A percentile compares a stretch with the other conserved stretches of the same genome.
These are phyloP conservation scores for Capreolus pygargus DNA, from an alignment of 2,113 vertebrate genomes.

Conservation along the genomic window DNA sequence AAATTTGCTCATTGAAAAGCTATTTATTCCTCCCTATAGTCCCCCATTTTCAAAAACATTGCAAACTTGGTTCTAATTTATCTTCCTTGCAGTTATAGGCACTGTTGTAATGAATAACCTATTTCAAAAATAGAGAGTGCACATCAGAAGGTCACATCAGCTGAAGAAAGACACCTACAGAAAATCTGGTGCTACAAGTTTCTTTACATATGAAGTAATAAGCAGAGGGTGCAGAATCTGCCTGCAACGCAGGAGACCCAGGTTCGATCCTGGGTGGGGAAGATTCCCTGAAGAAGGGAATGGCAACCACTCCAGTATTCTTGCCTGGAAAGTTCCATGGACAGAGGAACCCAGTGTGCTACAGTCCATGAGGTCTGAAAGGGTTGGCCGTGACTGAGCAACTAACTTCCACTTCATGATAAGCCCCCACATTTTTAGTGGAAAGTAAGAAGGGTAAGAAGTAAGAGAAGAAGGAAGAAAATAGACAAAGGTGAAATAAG, in stretches of 20 bases:
- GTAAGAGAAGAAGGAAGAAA: neutral
- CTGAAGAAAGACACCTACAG: neutral
- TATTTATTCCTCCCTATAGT: neutral
- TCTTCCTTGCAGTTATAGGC: neutral
- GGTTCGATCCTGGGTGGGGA: neutral
- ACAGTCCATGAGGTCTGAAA: neutral
- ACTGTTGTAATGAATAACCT: neutral
- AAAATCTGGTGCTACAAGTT: neutral
- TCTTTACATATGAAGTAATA: neutral
- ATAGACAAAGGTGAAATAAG: neutral
- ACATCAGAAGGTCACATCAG: neutral
- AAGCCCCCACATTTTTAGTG: neutral
- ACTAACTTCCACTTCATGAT: neutral
- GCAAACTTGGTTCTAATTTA: neutral
- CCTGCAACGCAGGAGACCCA: neutral
- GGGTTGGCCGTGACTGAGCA: neutral
- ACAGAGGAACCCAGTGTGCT: neutral
- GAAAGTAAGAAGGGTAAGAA: neutral
- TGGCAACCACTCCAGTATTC: neutral
- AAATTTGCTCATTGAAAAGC: slow-evolving; percentile 9
- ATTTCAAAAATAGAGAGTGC: neutral
- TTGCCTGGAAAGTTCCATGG: neutral
- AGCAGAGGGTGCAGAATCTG: neutral
- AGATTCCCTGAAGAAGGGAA: neutral
- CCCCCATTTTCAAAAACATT: neutral